phyloP scores from a whole-genome alignment of 2,113 vertebrate genomes.

The Petaurus breviceps region DNA sequence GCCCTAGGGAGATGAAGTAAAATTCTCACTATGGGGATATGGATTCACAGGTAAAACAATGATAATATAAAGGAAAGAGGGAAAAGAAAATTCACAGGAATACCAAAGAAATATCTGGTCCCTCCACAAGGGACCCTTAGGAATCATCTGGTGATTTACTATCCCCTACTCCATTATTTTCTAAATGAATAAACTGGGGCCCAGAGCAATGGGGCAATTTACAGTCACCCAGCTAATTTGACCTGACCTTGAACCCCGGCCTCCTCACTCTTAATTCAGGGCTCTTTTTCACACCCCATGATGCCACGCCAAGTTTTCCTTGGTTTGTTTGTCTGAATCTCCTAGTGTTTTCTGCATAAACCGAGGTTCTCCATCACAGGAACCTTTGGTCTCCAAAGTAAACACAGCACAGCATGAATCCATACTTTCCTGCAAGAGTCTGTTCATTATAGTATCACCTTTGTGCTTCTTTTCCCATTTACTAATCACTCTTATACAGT shows the following conservation, averaged over 20 bases:
- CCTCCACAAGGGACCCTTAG: background rate
- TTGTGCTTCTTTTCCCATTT: constrained; percentile 54
- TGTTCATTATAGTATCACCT: constrained; percentile 61
- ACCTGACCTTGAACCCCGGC: background rate
- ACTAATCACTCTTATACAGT: constrained; percentile 1
- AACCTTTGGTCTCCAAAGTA: constrained; percentile 64
- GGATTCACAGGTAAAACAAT: background rate
- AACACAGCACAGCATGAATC: constrained; percentile 36
- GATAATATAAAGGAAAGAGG: background rate
- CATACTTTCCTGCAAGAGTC: constrained; percentile 60
- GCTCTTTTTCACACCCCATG: background rate
- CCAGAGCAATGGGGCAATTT: background rate
- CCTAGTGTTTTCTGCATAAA: constrained; percentile 7
- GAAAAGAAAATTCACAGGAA: background rate
- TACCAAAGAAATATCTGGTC: background rate
- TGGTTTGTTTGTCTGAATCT: constrained; percentile 45
- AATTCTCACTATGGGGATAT: background rate
- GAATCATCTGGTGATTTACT: background rate
- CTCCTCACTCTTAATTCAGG: background rate
- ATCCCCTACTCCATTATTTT: background rate
- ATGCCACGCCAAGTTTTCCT: background rate
- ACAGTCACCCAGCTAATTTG: background rate
- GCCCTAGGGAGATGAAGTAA: background rate
- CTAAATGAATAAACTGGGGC: too few relatives aligned
- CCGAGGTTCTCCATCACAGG: background rate